phyloP scores from a whole-genome alignment of 2,797 vertebrate species.

The Notamacropus eugenii region DNA sequence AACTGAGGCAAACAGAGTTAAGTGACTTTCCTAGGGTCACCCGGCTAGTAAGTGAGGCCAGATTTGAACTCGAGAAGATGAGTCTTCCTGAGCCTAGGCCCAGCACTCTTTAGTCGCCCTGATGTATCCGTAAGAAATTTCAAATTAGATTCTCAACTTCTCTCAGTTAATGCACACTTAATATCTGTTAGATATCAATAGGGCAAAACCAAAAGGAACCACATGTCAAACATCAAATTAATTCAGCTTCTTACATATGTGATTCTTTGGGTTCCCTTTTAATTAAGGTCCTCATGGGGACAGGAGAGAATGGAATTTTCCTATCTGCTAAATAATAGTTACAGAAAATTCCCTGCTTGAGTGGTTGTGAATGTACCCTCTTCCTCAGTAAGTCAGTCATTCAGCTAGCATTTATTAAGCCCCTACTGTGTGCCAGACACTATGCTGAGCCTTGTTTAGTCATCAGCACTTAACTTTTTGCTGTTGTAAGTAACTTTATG shows the following conservation, averaged over 20 bases:
- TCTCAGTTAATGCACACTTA: constrained; percentile 23
- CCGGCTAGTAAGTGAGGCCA: background rate
- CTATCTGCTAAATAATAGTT: background rate
- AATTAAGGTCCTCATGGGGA: background rate
- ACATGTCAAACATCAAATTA: background rate
- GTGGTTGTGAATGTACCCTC: background rate
- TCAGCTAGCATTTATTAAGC: background rate
- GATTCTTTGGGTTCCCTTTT: background rate
- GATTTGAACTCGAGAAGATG: background rate
- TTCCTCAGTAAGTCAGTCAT: background rate
- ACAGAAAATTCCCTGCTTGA: background rate
- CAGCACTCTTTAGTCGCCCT: background rate
- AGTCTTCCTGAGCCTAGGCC: background rate
- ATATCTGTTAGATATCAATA: background rate
- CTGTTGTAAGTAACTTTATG: background rate
- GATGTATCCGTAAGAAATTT: background rate
- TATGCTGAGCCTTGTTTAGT: background rate
- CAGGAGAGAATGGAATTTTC: constrained; percentile 7
- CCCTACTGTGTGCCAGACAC: background rate
- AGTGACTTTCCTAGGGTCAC: background rate
- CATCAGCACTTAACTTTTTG: constrained; percentile 27
- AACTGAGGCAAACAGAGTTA: constrained; percentile 5
- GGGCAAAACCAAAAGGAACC: background rate
- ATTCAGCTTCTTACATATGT: background rate
- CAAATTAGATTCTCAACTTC: constrained; percentile 16